Conservation (phyloP, 2,113 vertebrate genomes). For the Carettochelys insculpta region DNA sequence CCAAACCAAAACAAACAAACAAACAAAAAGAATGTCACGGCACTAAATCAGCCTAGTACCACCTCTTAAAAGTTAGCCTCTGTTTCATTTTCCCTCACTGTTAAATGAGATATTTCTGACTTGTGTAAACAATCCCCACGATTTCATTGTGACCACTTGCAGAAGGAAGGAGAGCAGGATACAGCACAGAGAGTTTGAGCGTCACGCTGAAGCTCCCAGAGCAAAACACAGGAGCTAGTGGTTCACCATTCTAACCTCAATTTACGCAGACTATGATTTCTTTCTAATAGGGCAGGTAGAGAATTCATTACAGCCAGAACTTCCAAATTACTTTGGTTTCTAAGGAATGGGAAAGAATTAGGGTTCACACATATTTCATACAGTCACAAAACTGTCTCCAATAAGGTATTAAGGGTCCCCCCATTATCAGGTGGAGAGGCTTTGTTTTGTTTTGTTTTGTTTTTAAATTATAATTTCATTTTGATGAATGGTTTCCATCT, state of each 20-base stretch:
- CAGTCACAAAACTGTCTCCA: background rate
- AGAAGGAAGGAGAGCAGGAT: background rate
- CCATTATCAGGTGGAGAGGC: background rate
- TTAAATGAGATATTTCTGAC: background rate
- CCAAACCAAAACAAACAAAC: no score
- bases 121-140: background rate
- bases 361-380: background rate
- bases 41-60: background rate
- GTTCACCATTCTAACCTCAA: background rate
- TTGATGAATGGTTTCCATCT: background rate
- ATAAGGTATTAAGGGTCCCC: background rate
- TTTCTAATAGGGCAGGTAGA: background rate
- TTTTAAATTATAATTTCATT: accelerated
- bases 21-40: background rate
- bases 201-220: background rate
- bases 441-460: no score
- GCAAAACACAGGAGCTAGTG: background rate
- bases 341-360: background rate
- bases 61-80: background rate
- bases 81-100: no score
- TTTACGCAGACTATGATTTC: background rate
- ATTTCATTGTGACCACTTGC: background rate
- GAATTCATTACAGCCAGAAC: background rate
- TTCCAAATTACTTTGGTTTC: background rate
- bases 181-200: background rate